Conservation (phyloP, 2,113 vertebrate genomes). For the Phocoena phocoena region DNA sequence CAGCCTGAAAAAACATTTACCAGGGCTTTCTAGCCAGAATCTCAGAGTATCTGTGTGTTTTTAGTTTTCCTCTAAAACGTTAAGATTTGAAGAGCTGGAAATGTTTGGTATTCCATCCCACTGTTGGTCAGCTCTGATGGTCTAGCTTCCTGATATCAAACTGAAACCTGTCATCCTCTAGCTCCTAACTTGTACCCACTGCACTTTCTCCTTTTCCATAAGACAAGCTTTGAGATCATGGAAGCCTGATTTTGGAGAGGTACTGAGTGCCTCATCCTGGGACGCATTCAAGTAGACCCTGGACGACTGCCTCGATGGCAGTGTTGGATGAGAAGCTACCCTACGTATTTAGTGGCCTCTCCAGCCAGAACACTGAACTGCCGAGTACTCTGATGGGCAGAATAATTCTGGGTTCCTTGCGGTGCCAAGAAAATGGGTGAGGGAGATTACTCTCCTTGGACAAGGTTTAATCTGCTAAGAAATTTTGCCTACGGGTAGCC, state of each 20-base stretch:
- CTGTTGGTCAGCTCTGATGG: background rate
- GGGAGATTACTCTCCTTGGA: background rate
- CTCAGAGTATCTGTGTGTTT: background rate
- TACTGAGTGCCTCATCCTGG: background rate
- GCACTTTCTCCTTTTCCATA: background rate
- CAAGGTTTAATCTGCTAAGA: background rate
- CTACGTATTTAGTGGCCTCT: too few species aligned
- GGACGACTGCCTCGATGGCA: background rate
- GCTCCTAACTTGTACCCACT: background rate
- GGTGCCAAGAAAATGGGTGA: background rate
- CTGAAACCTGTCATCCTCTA: rapidly evolving
- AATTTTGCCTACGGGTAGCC: background rate
- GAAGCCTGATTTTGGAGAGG: background rate
- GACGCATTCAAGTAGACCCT: background rate
- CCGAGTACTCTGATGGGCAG: background rate
- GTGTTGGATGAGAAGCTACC: background rate
- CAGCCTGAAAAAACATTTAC: background rate
- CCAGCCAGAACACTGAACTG: background rate
- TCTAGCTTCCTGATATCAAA: background rate
- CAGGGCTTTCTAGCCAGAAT: background rate
- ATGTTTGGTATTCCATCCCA: background rate
- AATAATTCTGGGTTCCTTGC: background rate
- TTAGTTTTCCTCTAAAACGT: background rate
- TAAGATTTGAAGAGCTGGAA: background rate
- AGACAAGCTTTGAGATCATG: background rate